A percentile compares a stretch with the other conserved stretches of the same genome.
Evolutionary conservation across 2,888 invertebrate genomes (phyloP).

Genomic region (Oscheius sp.): DNA sequence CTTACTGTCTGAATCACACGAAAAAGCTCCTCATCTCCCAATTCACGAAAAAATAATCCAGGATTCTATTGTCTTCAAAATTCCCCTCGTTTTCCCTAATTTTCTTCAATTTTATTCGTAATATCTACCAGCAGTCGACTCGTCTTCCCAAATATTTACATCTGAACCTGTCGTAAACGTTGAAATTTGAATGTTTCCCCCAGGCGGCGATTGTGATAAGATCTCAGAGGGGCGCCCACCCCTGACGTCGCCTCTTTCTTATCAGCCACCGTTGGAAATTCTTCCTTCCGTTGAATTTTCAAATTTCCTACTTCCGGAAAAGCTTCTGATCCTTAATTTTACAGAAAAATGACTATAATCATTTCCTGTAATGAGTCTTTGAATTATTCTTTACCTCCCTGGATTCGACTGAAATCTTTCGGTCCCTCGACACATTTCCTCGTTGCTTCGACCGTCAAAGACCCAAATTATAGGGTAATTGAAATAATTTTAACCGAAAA

Average conservation of each 20-base stretch:
- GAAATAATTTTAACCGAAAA: not conserved
- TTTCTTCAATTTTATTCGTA: too few relatives aligned
- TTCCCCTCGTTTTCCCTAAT: too few relatives aligned
- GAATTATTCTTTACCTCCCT: not conserved
- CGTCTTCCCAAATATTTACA: too few relatives aligned
- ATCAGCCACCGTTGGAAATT: not conserved
- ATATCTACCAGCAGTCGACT: too few relatives aligned
- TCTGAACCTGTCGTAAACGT: too few relatives aligned
- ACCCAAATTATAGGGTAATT: conserved; percentile 25
- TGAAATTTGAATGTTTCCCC: too few relatives aligned
- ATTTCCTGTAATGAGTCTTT: not conserved
- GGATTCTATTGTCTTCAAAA: too few relatives aligned
- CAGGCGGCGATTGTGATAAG: not conserved
- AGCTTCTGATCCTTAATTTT: not conserved
- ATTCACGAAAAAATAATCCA: too few relatives aligned
- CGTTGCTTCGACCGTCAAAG: conserved; percentile 15
- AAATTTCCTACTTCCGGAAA: not conserved
- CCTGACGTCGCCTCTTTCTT: not conserved
- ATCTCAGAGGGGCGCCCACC: not conserved
- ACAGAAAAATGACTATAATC: not conserved
- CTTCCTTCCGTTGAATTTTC: not conserved
- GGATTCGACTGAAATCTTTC: conserved; percentile 22
- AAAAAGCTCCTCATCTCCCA: too few relatives aligned
- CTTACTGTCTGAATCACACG: too few relatives aligned
- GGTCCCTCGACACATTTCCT: conserved; percentile 15